Evolutionary conservation across 2,888 invertebrate species (phyloP).

Genomic region (Hypena proboscidalis): DNA sequence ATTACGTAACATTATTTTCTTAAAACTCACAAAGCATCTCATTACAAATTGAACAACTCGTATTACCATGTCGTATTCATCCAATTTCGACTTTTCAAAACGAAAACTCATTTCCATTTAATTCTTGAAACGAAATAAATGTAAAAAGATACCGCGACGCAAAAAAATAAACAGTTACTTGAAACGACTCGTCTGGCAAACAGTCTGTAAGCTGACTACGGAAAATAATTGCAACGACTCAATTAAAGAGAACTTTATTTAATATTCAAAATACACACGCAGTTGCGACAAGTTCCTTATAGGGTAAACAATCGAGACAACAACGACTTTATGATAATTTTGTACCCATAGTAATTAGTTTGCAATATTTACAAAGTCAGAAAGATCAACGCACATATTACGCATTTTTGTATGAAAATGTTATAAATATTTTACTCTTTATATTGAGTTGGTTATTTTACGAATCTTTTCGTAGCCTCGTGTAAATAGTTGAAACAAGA

Average conservation of each 20-base stretch:
- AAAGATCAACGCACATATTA: too few species aligned
- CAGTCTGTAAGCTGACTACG: slow-evolving; percentile 12
- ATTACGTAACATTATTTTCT: too few species aligned
- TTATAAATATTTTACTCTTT: too few species aligned
- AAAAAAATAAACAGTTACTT: slow-evolving; percentile 12
- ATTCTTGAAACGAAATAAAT: not conserved
- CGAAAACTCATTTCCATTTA: slow-evolving; percentile 1
- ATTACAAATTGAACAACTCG: too few species aligned
- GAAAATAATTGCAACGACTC: slow-evolving; percentile 22
- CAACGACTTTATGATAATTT: not conserved
- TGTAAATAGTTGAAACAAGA: too few species aligned
- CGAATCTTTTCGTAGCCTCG: too few species aligned
- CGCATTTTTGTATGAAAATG: too few species aligned
- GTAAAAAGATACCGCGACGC: not conserved
- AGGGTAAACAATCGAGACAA: not conserved
- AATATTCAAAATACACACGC: slow-evolving; percentile 15
- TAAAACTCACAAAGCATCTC: too few species aligned
- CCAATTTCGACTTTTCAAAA: not conserved
- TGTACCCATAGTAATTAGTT: not conserved
- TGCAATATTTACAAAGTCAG: too few species aligned
- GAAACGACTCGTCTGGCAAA: slow-evolving; percentile 20
- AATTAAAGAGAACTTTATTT: slow-evolving; percentile 22
- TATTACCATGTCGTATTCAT: too few species aligned
- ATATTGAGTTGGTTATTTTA: too few species aligned
- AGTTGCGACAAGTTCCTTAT: slow-evolving; percentile 1